phyloP scores from a whole-genome alignment of 1,140 invertebrate genomes.

The Cotesia vestalis region DNA sequence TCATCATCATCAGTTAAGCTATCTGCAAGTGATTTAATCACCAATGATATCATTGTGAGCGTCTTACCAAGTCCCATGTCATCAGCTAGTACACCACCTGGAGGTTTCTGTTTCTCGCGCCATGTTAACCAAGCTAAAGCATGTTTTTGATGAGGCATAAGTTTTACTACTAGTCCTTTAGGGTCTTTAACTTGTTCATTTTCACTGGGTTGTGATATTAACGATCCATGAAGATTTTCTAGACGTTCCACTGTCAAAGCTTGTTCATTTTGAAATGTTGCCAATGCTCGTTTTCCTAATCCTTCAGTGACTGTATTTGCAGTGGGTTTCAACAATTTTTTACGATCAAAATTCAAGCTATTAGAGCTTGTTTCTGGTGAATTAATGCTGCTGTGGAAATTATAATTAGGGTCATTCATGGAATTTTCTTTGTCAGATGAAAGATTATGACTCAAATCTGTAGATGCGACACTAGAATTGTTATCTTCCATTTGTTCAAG shows the following conservation, averaged over 20 bases:
- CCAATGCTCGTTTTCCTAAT: slow-evolving; percentile 65
- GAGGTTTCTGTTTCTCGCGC: slow-evolving; percentile 84
- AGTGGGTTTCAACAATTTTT: slow-evolving; percentile 10
- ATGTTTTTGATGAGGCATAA: slow-evolving; percentile 89
- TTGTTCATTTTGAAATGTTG: slow-evolving; percentile 71
- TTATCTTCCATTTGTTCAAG: too few species aligned
- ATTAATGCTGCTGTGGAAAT: too few species aligned
- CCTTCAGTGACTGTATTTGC: slow-evolving; percentile 5
- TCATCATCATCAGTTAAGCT: slow-evolving; percentile 57
- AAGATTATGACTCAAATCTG: too few species aligned
- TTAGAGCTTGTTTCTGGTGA: too few species aligned
- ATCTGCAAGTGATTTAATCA: slow-evolving; percentile 45
- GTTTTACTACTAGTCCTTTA: slow-evolving; percentile 69
- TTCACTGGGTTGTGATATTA: slow-evolving; percentile 73
- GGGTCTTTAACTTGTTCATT: slow-evolving; percentile 71
- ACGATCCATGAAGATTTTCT: slow-evolving; percentile 77
- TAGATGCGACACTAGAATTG: too few species aligned
- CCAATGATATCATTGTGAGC: slow-evolving; percentile 87
- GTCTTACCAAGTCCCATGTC: slow-evolving; percentile 97
- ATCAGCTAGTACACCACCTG: slow-evolving; percentile 85
- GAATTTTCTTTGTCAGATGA: too few species aligned
- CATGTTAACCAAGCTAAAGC: slow-evolving; percentile 89
- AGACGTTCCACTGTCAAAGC: slow-evolving; percentile 77
- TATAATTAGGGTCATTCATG: too few species aligned
- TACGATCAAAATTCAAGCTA: too few species aligned